These are phyloP conservation scores for Netelia virgata DNA, from an alignment of 2,888 invertebrate species.

Conservation along the genomic window DNA sequence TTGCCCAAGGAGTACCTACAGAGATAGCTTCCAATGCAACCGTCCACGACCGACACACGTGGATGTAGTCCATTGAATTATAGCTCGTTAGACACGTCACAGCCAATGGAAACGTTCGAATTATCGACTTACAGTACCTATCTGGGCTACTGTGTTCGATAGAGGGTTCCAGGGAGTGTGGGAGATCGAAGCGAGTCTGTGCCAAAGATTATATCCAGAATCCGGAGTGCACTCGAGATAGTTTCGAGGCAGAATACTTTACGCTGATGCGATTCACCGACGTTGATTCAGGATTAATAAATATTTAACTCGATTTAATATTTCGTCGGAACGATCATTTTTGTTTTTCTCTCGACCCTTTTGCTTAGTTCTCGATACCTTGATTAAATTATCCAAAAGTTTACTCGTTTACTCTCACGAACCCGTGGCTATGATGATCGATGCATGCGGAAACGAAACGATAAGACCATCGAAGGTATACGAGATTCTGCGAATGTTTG, in stretches of 20 bases:
- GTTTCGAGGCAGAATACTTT: background rate
- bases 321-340: constrained; percentile 1
- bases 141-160: background rate
- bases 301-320: constrained; percentile 3
- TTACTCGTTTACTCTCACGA: background rate
- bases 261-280: constrained; percentile 15
- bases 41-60: constrained; percentile 37
- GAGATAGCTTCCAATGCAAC: constrained; percentile 48
- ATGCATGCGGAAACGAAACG: background rate
- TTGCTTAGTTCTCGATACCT: too few relatives aligned
- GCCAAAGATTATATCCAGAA: constrained; percentile 54
- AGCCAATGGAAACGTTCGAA: constrained; percentile 61
- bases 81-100: constrained; percentile 65
- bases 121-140: constrained; percentile 61
- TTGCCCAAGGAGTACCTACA: constrained; percentile 49
- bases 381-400: background rate
- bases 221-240: constrained; percentile 6
- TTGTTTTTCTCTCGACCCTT: background rate
- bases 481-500: constrained; percentile 27
- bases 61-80: constrained; percentile 62
- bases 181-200: background rate
- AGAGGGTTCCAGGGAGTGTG: background rate
- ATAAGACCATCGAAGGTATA: background rate
- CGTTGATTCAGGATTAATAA: constrained; percentile 38
- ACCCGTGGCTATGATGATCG: background rate